Conservation (phyloP, 2,113 vertebrate species). For the Solenodon paradoxus region DNA sequence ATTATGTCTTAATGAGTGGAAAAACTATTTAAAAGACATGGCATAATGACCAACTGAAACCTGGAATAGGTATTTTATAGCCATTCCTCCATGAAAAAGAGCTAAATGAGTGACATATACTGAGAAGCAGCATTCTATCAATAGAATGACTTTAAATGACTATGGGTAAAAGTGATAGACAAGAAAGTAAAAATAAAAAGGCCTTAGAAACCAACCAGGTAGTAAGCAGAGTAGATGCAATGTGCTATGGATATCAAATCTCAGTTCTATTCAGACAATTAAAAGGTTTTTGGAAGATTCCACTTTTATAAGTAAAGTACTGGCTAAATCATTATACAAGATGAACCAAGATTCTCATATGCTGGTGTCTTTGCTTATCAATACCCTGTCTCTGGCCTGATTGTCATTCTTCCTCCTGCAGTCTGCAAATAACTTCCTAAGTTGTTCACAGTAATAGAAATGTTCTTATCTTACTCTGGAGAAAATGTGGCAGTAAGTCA, state of each 20-base stretch:
- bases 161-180: not conserved
- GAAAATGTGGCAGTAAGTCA: not conserved
- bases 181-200: not conserved
- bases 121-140: not conserved
- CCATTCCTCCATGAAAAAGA: conserved; percentile 3
- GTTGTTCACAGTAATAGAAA: not conserved
- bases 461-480: not conserved
- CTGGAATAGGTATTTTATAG: not conserved
- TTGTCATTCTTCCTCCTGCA: not conserved
- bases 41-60: not conserved
- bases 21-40: not conserved
- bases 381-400: not conserved
- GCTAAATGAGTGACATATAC: not conserved
- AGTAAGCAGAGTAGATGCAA: not conserved
- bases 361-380: not conserved
- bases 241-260: not conserved
- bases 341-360: not conserved
- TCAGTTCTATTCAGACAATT: not conserved
- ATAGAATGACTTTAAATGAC: not conserved
- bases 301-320: not conserved
- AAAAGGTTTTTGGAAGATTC: not conserved
- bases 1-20: not conserved
- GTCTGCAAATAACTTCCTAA: not conserved
- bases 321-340: not conserved
- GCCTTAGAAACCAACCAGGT: not conserved